These are phyloP conservation scores for Chaetogeoica ovagalla DNA, from an alignment of 2,888 invertebrate genomes.

Conservation along the genomic window DNA sequence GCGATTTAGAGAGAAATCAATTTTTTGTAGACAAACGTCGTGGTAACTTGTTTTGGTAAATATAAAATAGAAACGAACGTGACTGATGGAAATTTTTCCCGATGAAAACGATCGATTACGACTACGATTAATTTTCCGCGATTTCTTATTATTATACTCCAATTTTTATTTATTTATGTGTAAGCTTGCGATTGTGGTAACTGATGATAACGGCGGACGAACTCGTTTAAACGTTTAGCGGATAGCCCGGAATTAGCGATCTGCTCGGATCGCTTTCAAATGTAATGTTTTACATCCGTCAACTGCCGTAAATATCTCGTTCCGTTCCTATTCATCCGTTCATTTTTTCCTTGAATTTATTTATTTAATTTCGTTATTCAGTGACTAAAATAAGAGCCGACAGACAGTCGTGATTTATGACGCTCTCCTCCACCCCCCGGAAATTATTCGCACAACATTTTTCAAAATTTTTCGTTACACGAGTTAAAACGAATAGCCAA, in stretches of 20 bases:
- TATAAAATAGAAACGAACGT: too few relatives aligned
- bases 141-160: too few relatives aligned
- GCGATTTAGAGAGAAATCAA: too few relatives aligned
- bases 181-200: neutral
- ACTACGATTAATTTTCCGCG: too few relatives aligned
- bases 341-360: neutral
- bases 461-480: constrained; percentile 14
- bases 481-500: neutral
- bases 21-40: too few relatives aligned
- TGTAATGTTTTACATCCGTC: constrained; percentile 28
- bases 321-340: neutral
- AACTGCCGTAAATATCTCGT: constrained; percentile 20
- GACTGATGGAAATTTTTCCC: too few relatives aligned
- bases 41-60: too few relatives aligned
- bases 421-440: too few relatives aligned
- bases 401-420: constrained; percentile 28
- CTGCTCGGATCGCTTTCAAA: constrained; percentile 42
- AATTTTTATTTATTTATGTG: too few relatives aligned
- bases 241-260: constrained; percentile 37
- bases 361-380: constrained; percentile 14
- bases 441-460: constrained; percentile 43
- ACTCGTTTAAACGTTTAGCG: constrained; percentile 23
- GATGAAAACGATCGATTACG: too few relatives aligned
- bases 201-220: constrained; percentile 12
- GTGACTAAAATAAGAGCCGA: constrained; percentile 39